phyloP scores from a whole-genome alignment of 1,140 invertebrate genomes.

The Calliopsis andreniformis region DNA sequence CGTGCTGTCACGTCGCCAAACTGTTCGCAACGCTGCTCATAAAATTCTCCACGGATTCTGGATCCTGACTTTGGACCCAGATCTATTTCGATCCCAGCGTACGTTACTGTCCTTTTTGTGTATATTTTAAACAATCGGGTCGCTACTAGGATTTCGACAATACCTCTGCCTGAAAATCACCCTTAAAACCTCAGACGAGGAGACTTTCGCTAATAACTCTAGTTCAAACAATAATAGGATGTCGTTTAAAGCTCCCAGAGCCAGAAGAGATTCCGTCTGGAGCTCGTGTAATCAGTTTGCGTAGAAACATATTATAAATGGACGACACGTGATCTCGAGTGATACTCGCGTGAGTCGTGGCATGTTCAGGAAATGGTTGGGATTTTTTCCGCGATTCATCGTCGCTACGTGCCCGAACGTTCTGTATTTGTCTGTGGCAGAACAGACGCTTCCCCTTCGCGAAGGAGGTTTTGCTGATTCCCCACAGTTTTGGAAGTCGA shows the following conservation, averaged over 20 bases:
- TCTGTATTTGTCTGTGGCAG: conserved; percentile 5
- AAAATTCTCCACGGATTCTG: background rate
- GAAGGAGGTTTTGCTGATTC: background rate
- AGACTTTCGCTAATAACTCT: too few relatives aligned
- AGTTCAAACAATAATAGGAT: too few relatives aligned
- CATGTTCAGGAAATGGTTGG: conserved; percentile 34
- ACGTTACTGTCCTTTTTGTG: background rate
- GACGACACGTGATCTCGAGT: conserved; percentile 11
- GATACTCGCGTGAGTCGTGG: conserved; percentile 5
- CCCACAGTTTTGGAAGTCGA: background rate
- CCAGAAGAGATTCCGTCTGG: background rate
- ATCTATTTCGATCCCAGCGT: conserved; percentile 22
- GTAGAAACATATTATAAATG: conserved; percentile 13
- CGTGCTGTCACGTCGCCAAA: conserved; percentile 39
- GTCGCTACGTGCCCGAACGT: conserved; percentile 6
- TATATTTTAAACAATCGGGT: background rate
- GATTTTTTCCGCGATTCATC: conserved; percentile 17
- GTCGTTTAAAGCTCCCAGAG: too few relatives aligned
- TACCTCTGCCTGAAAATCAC: too few relatives aligned
- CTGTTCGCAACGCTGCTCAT: conserved; percentile 21
- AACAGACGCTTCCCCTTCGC: background rate
- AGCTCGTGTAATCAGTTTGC: background rate
- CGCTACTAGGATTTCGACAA: too few relatives aligned
- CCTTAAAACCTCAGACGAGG: too few relatives aligned
- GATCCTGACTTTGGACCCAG: background rate